A percentile compares a stretch with the other conserved stretches of the same genome.
Conservation (phyloP, 2,888 invertebrate species). For the Unio delphinus region DNA sequence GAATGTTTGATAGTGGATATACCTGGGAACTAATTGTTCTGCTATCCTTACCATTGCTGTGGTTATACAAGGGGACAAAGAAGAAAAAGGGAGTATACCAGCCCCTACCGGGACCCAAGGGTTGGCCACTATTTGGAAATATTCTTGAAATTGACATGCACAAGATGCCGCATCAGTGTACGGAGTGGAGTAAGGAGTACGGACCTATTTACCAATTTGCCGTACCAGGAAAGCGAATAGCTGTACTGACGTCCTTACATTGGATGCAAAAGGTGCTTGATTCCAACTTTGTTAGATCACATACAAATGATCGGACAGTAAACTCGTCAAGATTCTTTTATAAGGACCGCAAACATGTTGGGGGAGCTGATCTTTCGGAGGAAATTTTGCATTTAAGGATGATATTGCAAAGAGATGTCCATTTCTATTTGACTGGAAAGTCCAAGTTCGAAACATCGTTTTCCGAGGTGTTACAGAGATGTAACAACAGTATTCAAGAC, state of each 20-base stretch:
- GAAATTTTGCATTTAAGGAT: constrained; percentile 19
- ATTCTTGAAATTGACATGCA: constrained; percentile 23
- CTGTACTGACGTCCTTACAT: constrained; percentile 16
- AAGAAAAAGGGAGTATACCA: background rate
- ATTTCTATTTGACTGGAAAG: constrained; percentile 17
- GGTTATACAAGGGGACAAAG: background rate
- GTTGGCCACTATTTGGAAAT: background rate
- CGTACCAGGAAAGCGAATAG: constrained; percentile 16
- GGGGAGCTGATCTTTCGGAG: constrained; percentile 22
- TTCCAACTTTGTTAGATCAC: constrained; percentile 9
- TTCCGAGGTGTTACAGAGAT: constrained; percentile 11
- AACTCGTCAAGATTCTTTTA: constrained; percentile 29
- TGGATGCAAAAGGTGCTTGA: constrained; percentile 16
- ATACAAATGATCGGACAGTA: constrained; percentile 23
- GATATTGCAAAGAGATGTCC: constrained; percentile 18
- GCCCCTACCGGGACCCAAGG: constrained; percentile 4
- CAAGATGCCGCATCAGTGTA: constrained; percentile 18
- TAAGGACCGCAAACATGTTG: constrained; percentile 30
- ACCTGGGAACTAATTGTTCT: background rate
- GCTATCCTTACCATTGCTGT: background rate
- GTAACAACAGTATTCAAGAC: constrained; percentile 15
- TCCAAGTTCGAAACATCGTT: constrained; percentile 11
- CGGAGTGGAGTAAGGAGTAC: constrained; percentile 18
- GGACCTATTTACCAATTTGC: constrained; percentile 22
- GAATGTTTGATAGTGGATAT: no score